Evolutionary conservation across 2,113 vertebrate genomes (phyloP).

Genomic region (Pluvialis apricaria): DNA sequence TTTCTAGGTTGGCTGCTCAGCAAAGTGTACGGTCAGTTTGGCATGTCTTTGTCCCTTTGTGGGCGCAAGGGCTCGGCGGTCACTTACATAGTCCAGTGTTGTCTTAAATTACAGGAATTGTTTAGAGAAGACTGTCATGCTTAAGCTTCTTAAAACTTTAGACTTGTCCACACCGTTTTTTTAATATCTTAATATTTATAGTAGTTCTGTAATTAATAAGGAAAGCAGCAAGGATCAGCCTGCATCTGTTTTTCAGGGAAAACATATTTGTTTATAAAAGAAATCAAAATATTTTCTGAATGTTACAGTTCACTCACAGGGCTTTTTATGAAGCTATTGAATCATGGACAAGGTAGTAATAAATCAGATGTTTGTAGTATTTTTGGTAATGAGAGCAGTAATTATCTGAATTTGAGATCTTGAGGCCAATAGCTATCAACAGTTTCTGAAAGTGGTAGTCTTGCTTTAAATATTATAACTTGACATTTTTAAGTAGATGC

Average conservation of each 20-base stretch:
- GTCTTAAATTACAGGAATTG: background rate
- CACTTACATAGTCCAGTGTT: fast-evolving
- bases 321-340: background rate
- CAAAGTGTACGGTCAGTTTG: background rate
- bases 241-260: background rate
- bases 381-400: background rate
- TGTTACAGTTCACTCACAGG: background rate
- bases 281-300: background rate
- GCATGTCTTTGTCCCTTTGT: background rate
- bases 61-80: background rate
- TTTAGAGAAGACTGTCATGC: background rate
- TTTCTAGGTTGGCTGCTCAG: background rate
- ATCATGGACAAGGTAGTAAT: background rate
- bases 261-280: background rate
- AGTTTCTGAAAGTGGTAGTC: background rate
- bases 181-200: background rate
- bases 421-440: background rate
- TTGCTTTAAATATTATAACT: background rate
- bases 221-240: background rate
- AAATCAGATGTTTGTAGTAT: background rate
- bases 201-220: background rate
- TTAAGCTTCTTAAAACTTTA: background rate
- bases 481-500: fast-evolving
- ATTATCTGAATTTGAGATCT: background rate
- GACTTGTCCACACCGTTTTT: fast-evolving